Base-by-base conservation (phyloP, 2,888 invertebrate genomes). In the Maniola hyperantus region DNA sequence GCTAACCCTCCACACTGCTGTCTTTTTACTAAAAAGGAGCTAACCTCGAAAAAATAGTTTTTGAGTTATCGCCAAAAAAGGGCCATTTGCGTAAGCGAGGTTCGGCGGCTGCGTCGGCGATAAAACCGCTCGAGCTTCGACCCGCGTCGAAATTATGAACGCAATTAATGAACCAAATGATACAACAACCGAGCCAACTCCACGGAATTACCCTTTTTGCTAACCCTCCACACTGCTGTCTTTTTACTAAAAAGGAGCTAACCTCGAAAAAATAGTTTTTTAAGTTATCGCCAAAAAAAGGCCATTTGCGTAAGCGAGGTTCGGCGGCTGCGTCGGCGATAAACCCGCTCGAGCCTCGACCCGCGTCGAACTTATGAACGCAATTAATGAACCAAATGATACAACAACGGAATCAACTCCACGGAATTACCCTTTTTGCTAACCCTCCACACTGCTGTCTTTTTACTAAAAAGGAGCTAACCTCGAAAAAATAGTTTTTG, bases 381-480 rank as follows among this genome's bases (percentile, higher is more conserved):
- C 88, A 89, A 91, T 89, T 91, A 89, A 90, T 89, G 85, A 82
- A 85, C 83, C 83, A 74, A 86, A 88, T 87, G 87, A 87, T 89
- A 88, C 85, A 87, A 83, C 81, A 79, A 77, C 76, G 75, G 78
- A 71, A 61, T 72, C 69, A 70, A 72, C 72, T 74, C 70, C 68
- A 65, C 75, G 67, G 75, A 83, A 86, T 84, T 83, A 81, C 79
- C 77, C 78, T 81, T 84, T 81, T 83, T 84, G 74, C 76, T 72
- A 79, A 69, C 64, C 66, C 71, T 66, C 11, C 8, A 10, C 0
- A 39, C 39, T 7, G 39, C 39, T 8, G 39, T 11, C 10, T 39
- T 11, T 11, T 26, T 26, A 26, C 26, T 26, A 26, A 26, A 26
- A 26, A 26, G 26, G 2, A 26, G 26, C 26, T 26, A 26, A 26